Evolutionary conservation across 2,113 vertebrate genomes (phyloP).

Genomic region (Lota lota): DNA sequence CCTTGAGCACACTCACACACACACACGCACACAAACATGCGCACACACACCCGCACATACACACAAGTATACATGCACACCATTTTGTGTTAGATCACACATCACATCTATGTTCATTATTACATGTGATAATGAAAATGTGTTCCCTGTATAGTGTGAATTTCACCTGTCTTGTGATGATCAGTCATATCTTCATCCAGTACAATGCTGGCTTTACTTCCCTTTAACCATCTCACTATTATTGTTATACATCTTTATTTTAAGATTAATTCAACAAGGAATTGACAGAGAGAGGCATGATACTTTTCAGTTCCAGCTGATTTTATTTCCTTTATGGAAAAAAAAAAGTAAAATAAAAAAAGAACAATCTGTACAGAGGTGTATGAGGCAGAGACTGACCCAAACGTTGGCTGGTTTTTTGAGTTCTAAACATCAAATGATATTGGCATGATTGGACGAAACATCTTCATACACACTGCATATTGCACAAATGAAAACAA

Average conservation of each 20-base stretch:
- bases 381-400: constrained; percentile 99
- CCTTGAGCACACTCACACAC: constrained; percentile 28
- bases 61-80: constrained; percentile 4
- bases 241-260: background rate
- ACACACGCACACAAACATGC: constrained; percentile 27
- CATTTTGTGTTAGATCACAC: constrained; percentile 4
- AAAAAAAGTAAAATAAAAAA: constrained; percentile 61
- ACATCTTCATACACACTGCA: constrained; percentile 89
- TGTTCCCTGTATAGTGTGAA: constrained; percentile 6
- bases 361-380: constrained; percentile 91
- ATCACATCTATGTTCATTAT: background rate
- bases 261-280: background rate
- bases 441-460: constrained; percentile 86
- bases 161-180: background rate
- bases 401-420: constrained; percentile 93
- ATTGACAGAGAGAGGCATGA: constrained; percentile 37
- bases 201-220: background rate
- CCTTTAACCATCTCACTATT: background rate
- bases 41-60: constrained; percentile 34
- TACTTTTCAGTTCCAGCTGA: constrained; percentile 99
- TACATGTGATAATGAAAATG: constrained; percentile 27
- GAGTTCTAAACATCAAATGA: constrained; percentile 81
- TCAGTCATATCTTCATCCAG: background rate
- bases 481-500: constrained; percentile 98
- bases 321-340: constrained; percentile 99